These are phyloP conservation scores for Anguilla megastoma DNA, from an alignment of 2,797 vertebrate species.

Conservation along the genomic window DNA sequence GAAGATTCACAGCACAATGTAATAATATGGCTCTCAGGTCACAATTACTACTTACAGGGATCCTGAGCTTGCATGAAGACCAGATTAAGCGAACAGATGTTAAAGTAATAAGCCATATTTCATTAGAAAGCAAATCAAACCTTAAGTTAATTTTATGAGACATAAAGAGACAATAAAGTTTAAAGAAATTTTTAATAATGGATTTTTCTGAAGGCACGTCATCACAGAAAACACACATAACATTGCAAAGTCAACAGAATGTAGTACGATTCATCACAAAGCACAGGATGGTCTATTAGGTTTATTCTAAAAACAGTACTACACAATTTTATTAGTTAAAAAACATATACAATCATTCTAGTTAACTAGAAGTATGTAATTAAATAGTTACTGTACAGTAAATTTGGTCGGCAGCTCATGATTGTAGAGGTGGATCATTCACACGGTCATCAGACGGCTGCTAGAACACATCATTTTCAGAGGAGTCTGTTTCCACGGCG, in stretches of 20 bases:
- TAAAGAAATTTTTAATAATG: neutral
- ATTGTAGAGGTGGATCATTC: neutral
- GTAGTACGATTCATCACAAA: neutral
- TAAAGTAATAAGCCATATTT: neutral
- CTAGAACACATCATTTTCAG: slow-evolving; percentile 74
- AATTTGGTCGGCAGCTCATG: neutral
- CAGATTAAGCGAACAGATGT: neutral
- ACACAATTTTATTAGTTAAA: slow-evolving; percentile 4
- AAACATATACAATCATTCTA: neutral
- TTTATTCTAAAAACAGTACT: neutral
- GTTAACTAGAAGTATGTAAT: neutral
- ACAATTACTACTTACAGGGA: neutral
- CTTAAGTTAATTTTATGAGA: neutral
- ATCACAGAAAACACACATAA: neutral
- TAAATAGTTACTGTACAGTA: neutral
- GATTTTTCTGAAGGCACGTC: slow-evolving; percentile 7
- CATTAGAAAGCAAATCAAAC: neutral
- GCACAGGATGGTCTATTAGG: neutral
- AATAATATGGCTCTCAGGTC: slow-evolving; percentile 8
- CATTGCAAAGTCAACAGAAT: neutral
- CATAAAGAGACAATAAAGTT: neutral
- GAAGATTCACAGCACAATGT: slow-evolving; percentile 29
- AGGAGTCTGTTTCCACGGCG: slow-evolving; percentile 60
- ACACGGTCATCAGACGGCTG: neutral
- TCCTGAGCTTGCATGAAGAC: neutral